Percentiles rank a stretch among this genome's conserved stretches.
phyloP scores from a whole-genome alignment of 2,113 vertebrate genomes.

The Fulica atra region DNA sequence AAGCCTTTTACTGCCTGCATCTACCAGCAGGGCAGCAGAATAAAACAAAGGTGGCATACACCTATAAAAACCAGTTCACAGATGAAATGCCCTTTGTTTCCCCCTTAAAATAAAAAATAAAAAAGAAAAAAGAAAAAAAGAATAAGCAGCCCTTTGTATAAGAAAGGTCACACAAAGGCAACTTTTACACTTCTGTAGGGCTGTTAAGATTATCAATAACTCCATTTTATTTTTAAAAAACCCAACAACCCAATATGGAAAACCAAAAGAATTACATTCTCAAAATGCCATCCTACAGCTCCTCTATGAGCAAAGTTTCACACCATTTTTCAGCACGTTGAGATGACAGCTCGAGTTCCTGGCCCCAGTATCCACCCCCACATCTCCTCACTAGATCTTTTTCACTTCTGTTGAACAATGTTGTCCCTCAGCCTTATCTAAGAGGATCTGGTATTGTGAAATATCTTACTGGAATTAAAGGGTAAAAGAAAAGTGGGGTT shows the following conservation, averaged over 20 bases:
- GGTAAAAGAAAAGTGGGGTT: neutral
- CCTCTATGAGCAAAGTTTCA: neutral
- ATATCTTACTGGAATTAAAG: neutral
- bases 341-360: neutral
- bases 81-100: neutral
- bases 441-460: neutral
- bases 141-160: neutral
- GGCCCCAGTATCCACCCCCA: neutral
- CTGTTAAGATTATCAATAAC: neutral
- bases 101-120: too few relatives aligned
- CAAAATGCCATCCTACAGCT: neutral
- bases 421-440: neutral
- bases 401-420: neutral
- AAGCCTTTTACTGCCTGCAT: neutral
- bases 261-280: neutral
- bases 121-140: neutral
- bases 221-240: neutral
- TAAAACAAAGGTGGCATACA: neutral
- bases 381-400: neutral
- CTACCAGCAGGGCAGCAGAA: neutral
- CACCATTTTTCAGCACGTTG: neutral
- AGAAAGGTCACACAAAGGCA: neutral
- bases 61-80: neutral
- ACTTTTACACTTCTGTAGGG: neutral
- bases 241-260: neutral